Evolutionary conservation across 2,113 vertebrate genomes (phyloP).

Genomic region (Cranoglanis bouderius): DNA sequence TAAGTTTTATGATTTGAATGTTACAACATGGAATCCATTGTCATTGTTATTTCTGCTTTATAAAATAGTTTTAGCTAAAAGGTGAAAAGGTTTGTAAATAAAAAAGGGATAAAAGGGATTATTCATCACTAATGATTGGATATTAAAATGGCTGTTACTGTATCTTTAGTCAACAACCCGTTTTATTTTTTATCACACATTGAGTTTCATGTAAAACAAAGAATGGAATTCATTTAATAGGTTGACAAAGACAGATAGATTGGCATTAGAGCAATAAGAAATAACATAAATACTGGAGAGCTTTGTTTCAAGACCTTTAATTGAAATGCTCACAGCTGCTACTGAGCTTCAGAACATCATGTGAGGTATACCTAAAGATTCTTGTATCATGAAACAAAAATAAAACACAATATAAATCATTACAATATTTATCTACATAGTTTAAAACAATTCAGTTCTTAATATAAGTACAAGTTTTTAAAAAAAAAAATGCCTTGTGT

Average conservation of each 20-base stretch:
- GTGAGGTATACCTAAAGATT: conserved; percentile 56
- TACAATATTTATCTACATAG: conserved; percentile 59
- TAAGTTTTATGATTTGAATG: conserved; percentile 59
- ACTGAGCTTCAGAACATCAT: conserved; percentile 52
- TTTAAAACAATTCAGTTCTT: conserved; percentile 38
- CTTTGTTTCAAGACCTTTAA: conserved; percentile 36
- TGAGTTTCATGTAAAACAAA: not conserved
- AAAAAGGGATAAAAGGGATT: not conserved
- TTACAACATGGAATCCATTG: conserved; percentile 49
- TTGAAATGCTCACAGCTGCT: conserved; percentile 29
- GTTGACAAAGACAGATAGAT: not conserved
- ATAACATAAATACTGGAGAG: not conserved
- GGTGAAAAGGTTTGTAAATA: not conserved
- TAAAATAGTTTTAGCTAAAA: conserved; percentile 6
- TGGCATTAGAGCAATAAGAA: not conserved
- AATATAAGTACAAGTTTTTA: not conserved
- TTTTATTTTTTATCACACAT: not conserved
- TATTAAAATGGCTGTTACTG: not conserved
- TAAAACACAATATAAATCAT: conserved; percentile 63
- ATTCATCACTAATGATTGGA: conserved; percentile 3
- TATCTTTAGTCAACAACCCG: not conserved
- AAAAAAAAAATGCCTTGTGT: conserved; percentile 2
- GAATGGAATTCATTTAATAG: not conserved
- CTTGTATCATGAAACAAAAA: conserved; percentile 54
- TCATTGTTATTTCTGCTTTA: conserved; percentile 25